These are phyloP conservation scores for Anoplius nigerrimus DNA, from an alignment of 2,888 invertebrate genomes.

Conservation along the genomic window DNA sequence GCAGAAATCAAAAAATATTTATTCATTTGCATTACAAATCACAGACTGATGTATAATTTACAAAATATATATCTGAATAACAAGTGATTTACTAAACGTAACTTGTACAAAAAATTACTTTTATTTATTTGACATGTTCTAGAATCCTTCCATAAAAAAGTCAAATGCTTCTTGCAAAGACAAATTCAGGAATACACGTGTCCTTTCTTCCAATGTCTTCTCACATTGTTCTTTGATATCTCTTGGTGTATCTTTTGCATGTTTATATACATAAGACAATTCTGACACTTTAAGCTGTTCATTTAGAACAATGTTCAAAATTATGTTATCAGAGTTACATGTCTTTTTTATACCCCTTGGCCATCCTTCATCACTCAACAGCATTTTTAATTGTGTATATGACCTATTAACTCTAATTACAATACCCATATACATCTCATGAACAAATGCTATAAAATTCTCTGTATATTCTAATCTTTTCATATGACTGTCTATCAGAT, in stretches of 20 bases:
- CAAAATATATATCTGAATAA: background rate
- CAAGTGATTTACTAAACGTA: background rate
- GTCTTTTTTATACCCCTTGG: constrained; percentile 30
- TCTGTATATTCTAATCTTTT: constrained; percentile 13
- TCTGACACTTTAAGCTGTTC: constrained; percentile 18
- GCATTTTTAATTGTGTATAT: constrained; percentile 14
- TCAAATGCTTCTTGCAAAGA: constrained; percentile 27
- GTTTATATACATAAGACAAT: constrained; percentile 19
- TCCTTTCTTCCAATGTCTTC: constrained; percentile 13
- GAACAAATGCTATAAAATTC: constrained; percentile 19
- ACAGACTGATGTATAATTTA: background rate
- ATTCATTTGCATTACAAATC: background rate
- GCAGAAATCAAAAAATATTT: background rate
- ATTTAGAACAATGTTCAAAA: constrained; percentile 23
- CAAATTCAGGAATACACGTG: constrained; percentile 18
- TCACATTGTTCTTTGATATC: background rate
- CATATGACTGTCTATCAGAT: constrained; percentile 25
- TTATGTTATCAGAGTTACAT: constrained; percentile 18
- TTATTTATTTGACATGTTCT: background rate
- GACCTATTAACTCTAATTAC: constrained; percentile 18
- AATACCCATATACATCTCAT: constrained; percentile 26
- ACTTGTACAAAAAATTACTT: too few relatives aligned
- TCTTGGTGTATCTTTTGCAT: background rate
- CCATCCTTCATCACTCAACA: constrained; percentile 33
- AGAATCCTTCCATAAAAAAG: constrained; percentile 33